Conservation (phyloP, 2,797 vertebrate genomes). For the Intellagama lesueurii region DNA sequence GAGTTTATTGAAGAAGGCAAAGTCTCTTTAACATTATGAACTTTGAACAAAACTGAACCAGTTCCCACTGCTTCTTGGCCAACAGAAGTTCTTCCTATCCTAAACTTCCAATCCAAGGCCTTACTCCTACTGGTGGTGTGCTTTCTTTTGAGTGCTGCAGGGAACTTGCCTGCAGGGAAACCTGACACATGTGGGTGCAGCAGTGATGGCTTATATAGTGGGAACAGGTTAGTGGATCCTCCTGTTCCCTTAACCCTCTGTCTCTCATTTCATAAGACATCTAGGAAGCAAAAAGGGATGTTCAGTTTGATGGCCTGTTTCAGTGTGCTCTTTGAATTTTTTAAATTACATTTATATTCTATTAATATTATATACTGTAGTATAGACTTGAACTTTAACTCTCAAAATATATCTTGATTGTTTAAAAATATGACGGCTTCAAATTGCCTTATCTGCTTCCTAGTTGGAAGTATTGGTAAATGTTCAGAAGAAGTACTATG, state of each 20-base stretch:
- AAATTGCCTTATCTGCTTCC: not conserved
- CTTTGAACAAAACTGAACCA: too few species aligned
- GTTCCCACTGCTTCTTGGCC: too few species aligned
- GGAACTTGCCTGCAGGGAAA: too few species aligned
- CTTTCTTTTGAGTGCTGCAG: not conserved
- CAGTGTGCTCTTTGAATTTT: not conserved
- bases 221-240: too few species aligned
- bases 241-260: not conserved
- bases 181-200: too few species aligned
- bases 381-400: too few species aligned
- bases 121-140: not conserved
- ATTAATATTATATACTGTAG: too few species aligned
- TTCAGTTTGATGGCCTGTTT: not conserved
- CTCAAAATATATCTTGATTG: too few species aligned
- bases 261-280: not conserved
- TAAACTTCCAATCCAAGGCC: not conserved
- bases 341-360: too few species aligned
- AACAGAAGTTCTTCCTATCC: not conserved
- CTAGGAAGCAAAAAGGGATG: not conserved
- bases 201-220: too few species aligned
- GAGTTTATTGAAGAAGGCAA: not conserved
- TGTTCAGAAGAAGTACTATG: not conserved
- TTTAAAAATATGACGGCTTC: not conserved
- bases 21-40: not conserved
- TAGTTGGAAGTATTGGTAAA: not conserved